These are phyloP conservation scores for Sesia apiformis DNA, from an alignment of 2,888 invertebrate genomes.

Conservation along the genomic window DNA sequence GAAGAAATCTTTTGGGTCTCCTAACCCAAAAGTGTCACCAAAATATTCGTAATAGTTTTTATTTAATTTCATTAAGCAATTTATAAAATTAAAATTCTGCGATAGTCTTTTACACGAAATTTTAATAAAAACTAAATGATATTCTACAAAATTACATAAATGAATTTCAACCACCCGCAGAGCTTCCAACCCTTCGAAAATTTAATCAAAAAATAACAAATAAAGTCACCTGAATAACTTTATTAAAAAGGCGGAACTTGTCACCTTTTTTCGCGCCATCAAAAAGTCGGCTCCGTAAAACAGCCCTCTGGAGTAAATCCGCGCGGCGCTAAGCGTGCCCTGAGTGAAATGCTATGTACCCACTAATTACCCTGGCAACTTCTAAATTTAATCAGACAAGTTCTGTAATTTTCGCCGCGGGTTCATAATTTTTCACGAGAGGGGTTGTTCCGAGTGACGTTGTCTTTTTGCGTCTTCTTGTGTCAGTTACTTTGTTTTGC, in stretches of 20 bases:
- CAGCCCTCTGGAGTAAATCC: conserved; percentile 24
- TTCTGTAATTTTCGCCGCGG: conserved; percentile 53
- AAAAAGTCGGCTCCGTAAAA: conserved; percentile 18
- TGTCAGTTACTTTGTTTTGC: background rate
- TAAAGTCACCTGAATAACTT: background rate
- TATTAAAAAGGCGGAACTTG: background rate
- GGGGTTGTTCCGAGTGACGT: background rate
- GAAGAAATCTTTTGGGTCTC: too few species aligned
- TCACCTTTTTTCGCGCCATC: conserved; percentile 6
- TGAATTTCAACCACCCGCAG: too few species aligned
- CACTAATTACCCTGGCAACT: conserved; percentile 64
- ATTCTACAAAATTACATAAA: too few species aligned
- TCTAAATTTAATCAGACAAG: conserved; percentile 72
- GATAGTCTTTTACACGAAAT: too few species aligned
- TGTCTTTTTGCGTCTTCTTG: background rate
- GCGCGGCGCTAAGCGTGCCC: conserved; percentile 34
- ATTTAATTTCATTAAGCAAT: too few species aligned
- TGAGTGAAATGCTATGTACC: conserved; percentile 70
- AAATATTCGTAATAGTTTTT: too few species aligned
- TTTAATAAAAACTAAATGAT: too few species aligned
- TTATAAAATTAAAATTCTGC: too few species aligned
- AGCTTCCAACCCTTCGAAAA: background rate
- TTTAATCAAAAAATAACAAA: background rate
- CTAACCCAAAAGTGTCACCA: too few species aligned
- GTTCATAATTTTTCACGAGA: conserved; percentile 65